phyloP scores from a whole-genome alignment of 2,888 invertebrate genomes.

The Xylophagus ater region DNA sequence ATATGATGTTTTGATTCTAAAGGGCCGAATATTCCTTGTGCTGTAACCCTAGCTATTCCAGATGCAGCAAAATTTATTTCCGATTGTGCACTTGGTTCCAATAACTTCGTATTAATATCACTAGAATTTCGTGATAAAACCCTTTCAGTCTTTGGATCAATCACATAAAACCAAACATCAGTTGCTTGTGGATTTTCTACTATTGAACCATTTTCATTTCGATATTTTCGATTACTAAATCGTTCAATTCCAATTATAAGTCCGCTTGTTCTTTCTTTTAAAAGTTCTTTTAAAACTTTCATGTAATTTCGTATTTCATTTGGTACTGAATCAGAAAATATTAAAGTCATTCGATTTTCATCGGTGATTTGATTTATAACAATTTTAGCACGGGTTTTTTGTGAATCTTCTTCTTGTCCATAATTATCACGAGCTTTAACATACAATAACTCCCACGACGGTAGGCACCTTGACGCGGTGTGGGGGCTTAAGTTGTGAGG shows the following conservation, averaged over 20 bases:
- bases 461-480: too few species aligned
- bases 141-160: slow-evolving; percentile 65
- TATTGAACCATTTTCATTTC: slow-evolving; percentile 63
- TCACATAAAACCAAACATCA: slow-evolving; percentile 77
- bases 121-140: slow-evolving; percentile 63
- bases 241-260: slow-evolving; percentile 72
- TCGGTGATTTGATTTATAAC: slow-evolving; percentile 61
- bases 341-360: slow-evolving; percentile 64
- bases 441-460: too few species aligned
- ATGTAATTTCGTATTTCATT: slow-evolving; percentile 50
- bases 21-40: slow-evolving; percentile 51
- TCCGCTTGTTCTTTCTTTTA: slow-evolving; percentile 49
- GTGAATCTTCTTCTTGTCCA: slow-evolving; percentile 41
- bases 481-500: too few species aligned
- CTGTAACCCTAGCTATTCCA: slow-evolving; percentile 54
- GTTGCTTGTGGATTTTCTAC: slow-evolving; percentile 59
- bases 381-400: slow-evolving; percentile 32
- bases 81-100: slow-evolving; percentile 51
- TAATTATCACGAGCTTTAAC: slow-evolving; percentile 49
- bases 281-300: slow-evolving; percentile 40
- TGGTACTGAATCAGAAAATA: slow-evolving; percentile 61
- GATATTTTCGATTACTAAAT: slow-evolving; percentile 62
- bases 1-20: slow-evolving; percentile 35
- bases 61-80: slow-evolving; percentile 59
- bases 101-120: slow-evolving; percentile 53